These are phyloP conservation scores for Agriopis aurantiaria DNA, from an alignment of 2,888 invertebrate species.

Conservation along the genomic window DNA sequence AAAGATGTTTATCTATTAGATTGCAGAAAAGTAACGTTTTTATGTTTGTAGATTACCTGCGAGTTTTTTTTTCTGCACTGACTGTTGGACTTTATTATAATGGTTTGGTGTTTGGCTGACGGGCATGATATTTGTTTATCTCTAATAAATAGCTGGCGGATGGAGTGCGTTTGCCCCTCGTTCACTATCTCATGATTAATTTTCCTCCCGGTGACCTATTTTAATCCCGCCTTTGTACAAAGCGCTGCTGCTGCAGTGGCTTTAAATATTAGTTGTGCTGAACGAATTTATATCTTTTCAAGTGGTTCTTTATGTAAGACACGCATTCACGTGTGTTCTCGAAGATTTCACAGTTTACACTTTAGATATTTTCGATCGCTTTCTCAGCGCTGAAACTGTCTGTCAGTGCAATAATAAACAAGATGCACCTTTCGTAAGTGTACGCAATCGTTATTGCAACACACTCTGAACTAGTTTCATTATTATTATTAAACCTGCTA, in stretches of 20 bases:
- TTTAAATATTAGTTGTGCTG: conserved; percentile 9
- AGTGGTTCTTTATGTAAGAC: conserved; percentile 49
- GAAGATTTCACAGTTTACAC: conserved; percentile 62
- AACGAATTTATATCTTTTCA: conserved; percentile 14
- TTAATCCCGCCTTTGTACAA: conserved; percentile 6
- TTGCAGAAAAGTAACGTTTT: conserved; percentile 37
- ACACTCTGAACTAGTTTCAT: conserved; percentile 53
- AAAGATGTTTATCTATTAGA: conserved; percentile 27
- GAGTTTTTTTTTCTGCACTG: conserved; percentile 11
- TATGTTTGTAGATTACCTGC: conserved; percentile 30
- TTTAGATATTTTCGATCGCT: conserved; percentile 53
- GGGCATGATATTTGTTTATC: neutral
- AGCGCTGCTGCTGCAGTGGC: conserved; percentile 2
- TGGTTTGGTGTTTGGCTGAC: neutral
- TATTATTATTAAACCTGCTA: conserved; percentile 50
- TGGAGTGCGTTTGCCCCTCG: neutral
- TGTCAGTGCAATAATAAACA: conserved; percentile 48
- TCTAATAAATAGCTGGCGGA: neutral
- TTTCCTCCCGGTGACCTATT: conserved; percentile 21
- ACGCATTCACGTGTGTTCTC: conserved; percentile 50
- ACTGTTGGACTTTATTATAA: neutral
- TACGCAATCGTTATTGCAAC: conserved; percentile 51
- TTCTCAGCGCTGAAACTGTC: conserved; percentile 51
- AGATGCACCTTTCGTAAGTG: conserved; percentile 54
- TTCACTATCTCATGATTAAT: conserved; percentile 5